Conservation (phyloP, 2,888 invertebrate species). For the Odontocolon sp. region DNA sequence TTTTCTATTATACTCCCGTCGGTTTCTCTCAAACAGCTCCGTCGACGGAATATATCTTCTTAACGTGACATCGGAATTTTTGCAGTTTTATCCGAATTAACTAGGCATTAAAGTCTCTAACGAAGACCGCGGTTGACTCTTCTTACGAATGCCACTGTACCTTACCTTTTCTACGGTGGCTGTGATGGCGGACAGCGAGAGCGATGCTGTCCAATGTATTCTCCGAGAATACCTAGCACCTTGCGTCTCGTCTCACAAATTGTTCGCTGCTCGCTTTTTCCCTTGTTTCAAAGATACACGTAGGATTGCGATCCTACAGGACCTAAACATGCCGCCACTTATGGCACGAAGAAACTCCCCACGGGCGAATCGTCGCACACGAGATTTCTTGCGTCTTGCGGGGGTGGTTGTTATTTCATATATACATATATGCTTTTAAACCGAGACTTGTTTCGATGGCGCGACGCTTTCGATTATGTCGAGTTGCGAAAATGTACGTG, state of each 20-base stretch:
- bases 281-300: conserved; percentile 61
- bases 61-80: conserved; percentile 68
- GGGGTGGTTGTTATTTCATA: no score
- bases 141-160: conserved; percentile 64
- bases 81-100: conserved; percentile 66
- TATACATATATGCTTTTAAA: conserved; percentile 55
- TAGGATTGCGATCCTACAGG: conserved; percentile 73
- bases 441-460: conserved; percentile 14
- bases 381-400: conserved; percentile 48
- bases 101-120: conserved; percentile 64
- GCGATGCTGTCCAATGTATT: conserved; percentile 36
- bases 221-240: conserved; percentile 67
- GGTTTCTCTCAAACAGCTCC: conserved; percentile 35
- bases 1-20: conserved; percentile 12
- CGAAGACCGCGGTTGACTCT: conserved; percentile 60
- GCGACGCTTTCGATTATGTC: neutral
- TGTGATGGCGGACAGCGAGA: neutral
- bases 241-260: conserved; percentile 74
- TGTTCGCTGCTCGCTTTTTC: conserved; percentile 72
- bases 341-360: conserved; percentile 52
- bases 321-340: conserved; percentile 71
- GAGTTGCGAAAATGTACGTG: no score
- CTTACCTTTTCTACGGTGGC: neutral
- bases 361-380: conserved; percentile 19
- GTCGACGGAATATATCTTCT: conserved; percentile 61